Evolutionary conservation across 2,797 vertebrate species (phyloP).

Genomic region (Sebastes diploproa): DNA sequence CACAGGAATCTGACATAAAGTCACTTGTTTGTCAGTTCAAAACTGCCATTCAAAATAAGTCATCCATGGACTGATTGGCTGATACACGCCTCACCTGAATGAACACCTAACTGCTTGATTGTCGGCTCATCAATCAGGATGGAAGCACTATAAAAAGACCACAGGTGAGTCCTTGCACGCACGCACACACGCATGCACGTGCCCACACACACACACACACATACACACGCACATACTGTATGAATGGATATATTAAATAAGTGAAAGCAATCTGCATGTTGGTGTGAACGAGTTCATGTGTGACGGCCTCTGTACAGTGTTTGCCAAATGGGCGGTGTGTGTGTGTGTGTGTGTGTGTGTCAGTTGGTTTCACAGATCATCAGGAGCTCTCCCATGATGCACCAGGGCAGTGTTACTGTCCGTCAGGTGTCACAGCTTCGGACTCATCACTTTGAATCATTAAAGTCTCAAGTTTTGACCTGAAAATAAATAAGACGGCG

Average conservation of each 20-base stretch:
- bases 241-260: not conserved
- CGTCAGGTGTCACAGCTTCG: not conserved
- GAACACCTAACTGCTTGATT: too few relatives aligned
- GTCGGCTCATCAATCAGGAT: too few relatives aligned
- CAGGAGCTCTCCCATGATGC: constrained; percentile 3
- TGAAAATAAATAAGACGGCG: not conserved
- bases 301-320: not conserved
- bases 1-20: too few relatives aligned
- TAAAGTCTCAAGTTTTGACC: not conserved
- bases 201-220: too few relatives aligned
- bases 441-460: not conserved
- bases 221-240: not conserved
- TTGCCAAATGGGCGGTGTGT: not conserved
- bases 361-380: not conserved
- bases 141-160: too few relatives aligned
- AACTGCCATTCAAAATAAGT: too few relatives aligned
- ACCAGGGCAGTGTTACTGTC: not conserved
- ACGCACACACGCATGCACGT: too few relatives aligned
- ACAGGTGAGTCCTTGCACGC: too few relatives aligned
- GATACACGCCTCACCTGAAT: too few relatives aligned
- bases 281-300: not conserved
- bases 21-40: too few relatives aligned
- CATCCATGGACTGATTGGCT: too few relatives aligned
- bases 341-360: not conserved
- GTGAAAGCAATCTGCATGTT: not conserved